Base-by-base conservation (phyloP, 2,113 vertebrate genomes). In the Nannospalax galili region DNA sequence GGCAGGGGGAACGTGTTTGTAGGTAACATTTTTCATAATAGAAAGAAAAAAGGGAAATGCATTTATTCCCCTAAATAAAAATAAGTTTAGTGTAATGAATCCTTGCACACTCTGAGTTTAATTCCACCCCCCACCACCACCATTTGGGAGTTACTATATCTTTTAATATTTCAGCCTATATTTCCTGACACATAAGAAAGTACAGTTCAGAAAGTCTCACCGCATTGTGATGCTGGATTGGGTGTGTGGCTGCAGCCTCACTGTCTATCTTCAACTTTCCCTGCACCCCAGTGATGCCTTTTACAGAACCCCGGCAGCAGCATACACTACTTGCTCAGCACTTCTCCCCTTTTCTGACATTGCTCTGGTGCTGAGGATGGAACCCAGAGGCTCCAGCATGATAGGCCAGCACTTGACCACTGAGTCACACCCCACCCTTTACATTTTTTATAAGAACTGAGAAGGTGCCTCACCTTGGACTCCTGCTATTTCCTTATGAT, bases 91-190 rank as follows among this genome's bases (percentile, higher is more conserved):
- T 19, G 60, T 16, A 11, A 52, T 52, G 48, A 52, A 52, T 52
- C 48, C 48, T 52, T 52, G 11, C 48, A 52, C 48, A 62, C 60
- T 12, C 60, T 19, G 7, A 62, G 22, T 14, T 14, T 5, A 67
- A 28, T 32, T 69, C 65, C 30, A 10, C 8, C 65, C 28, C n/a
- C n/a, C n/a, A 26, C 58, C 64, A 65, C 16, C 24, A 19, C 60
- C 24, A 28, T 30, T 40, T 32, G 52, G 65, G 19, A 93, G 22
- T 89, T 88, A 45, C n/a, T 80, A 70, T 45, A 69, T 58, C 94
- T 92, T 77, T 87, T 89, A 89, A 58, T n/a, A 67, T 77, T 87
- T 90, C 45, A 45, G 30, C 28, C 35, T 86, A 12, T 69, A 45
- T 90, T 80, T 90, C 52, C 75, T 48, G 84, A 80, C 89, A 40